These are phyloP conservation scores for Lepidonotus clava DNA, from an alignment of 2,888 invertebrate species.

Conservation along the genomic window DNA sequence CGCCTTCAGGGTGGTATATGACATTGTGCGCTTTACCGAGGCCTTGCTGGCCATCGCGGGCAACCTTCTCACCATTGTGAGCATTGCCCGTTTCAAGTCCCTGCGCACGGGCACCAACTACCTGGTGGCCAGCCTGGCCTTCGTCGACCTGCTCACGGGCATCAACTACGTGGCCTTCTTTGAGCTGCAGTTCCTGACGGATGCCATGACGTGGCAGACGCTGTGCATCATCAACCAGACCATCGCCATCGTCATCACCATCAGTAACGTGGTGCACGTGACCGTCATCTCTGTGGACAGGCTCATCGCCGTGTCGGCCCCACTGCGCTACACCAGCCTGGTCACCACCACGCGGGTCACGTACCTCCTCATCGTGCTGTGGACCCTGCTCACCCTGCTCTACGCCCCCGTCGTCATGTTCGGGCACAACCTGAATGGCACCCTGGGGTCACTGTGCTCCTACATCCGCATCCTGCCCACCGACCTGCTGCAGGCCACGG, in stretches of 20 bases:
- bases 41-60: background rate
- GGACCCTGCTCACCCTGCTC: background rate
- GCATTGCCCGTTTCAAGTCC: background rate
- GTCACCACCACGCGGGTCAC: background rate
- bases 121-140: slow-evolving; percentile 26
- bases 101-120: background rate
- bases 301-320: background rate
- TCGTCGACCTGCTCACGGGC: background rate
- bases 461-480: no score
- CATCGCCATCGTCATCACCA: background rate
- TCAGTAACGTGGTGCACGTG: background rate
- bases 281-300: slow-evolving; percentile 18
- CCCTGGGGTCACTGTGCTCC: no score
- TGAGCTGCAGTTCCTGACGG: background rate
- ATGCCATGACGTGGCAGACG: background rate
- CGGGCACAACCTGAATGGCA: no score
- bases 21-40: no score
- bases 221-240: slow-evolving; percentile 7
- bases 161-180: background rate
- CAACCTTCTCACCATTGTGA: background rate
- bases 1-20: background rate
- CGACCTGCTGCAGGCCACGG: background rate
- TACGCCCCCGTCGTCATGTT: no score
- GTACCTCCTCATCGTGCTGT: background rate
- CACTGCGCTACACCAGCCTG: background rate